Evolutionary conservation across 2,113 vertebrate species (phyloP), one percentile per base, ranked within the genome.

Genomic region (Ailurus styani): DNA sequence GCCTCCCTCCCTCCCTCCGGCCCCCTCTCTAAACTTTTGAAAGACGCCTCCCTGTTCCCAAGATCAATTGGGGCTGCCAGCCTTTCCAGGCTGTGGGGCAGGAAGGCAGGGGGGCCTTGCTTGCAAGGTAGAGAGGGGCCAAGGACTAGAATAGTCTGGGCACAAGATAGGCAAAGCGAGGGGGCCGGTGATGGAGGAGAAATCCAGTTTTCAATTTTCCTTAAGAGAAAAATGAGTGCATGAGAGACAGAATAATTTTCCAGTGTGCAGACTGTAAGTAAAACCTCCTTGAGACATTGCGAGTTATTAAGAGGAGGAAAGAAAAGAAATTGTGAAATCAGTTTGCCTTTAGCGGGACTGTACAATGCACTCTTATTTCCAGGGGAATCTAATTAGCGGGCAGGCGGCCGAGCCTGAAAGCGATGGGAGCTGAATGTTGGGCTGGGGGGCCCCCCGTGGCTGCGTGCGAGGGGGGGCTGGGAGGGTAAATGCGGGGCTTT

Each of bases 341-440:
- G 86, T 91, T 96, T 95, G 97, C 97, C 96, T 72, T 97, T 40
- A 97, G 98, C 98, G 91, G 95, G 85, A 79, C 47, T 9, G 88
- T 27, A 97, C 96, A 97, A 97, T 91, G 78, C 72, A 25, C 85
- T 77, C 82, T 97, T 96, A 88, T 94, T 98, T 97, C 95, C 95
- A 95, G 95, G 90, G 94, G 94, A 97, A 97, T 97, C 95, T 97
- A 96, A 97, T 98, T 97, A 98, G 96, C 84, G 88, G 87, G 91
- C 87, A 34, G 83, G 82, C 81, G 2, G 90, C 77, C 0, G 7
- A 5, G 84, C 29, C 55, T 1, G 88, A 21, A 29, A 82, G 14
- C 66, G 15, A 52, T 34, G 68, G 50, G 45, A 81, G 87, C 94
- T 8, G 31, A 55, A 37, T 62, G 31, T n/a, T 55, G 88, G 55